Evolutionary conservation across 2,888 invertebrate species (phyloP).

Genomic region (Macaria notata): DNA sequence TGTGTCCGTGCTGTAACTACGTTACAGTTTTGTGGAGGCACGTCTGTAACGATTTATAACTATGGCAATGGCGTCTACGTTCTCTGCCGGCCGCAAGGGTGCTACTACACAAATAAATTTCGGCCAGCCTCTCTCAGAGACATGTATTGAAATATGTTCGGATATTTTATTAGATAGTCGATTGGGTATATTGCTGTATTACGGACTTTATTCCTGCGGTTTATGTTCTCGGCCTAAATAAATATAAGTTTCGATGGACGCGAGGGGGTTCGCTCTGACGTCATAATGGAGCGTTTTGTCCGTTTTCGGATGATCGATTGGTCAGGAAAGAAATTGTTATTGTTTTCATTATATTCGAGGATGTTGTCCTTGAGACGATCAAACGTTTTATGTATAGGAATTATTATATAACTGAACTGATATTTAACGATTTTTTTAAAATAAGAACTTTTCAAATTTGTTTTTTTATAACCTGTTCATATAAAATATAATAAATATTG

Average conservation of each 20-base stretch:
- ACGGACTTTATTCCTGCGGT: conserved; percentile 36
- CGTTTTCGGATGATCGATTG: conserved; percentile 24
- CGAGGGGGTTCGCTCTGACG: conserved; percentile 22
- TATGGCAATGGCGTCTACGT: conserved; percentile 62
- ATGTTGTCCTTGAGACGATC: conserved; percentile 1
- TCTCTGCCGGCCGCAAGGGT: conserved; percentile 56
- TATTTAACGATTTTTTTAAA: too few species aligned
- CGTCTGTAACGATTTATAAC: conserved; percentile 67
- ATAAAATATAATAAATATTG: neutral
- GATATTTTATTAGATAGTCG: conserved; percentile 62
- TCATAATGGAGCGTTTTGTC: conserved; percentile 26
- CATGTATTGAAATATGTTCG: conserved; percentile 64
- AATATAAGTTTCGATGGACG: conserved; percentile 32
- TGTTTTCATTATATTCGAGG: conserved; percentile 16
- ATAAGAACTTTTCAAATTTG: too few species aligned
- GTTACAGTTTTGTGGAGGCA: conserved; percentile 44
- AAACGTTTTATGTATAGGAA: too few species aligned
- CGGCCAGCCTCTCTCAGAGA: conserved; percentile 56
- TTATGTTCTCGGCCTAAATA: conserved; percentile 32
- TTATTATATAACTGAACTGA: too few species aligned
- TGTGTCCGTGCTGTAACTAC: conserved; percentile 38
- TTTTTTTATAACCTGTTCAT: too few species aligned
- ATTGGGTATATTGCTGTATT: conserved; percentile 51
- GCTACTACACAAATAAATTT: conserved; percentile 71
- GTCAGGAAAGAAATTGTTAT: conserved; percentile 20